phyloP scores from a whole-genome alignment of 2,888 invertebrate species.

The Drosophila monieri region DNA sequence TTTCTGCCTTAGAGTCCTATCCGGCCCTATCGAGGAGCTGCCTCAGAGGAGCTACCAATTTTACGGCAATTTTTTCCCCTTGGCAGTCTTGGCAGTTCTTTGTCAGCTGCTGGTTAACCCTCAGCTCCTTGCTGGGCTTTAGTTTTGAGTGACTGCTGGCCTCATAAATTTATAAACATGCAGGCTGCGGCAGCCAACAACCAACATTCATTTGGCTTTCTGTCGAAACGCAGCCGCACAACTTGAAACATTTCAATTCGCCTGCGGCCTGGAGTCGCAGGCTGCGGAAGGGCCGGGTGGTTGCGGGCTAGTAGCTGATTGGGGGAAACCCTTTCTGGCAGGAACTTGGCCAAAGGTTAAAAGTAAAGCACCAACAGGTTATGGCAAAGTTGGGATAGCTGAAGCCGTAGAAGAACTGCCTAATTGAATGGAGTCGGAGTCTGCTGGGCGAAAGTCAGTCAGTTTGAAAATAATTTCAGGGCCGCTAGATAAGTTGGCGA shows the following conservation, averaged over 20 bases:
- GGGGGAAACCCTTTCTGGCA: not conserved
- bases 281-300: not conserved
- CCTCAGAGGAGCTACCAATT: not conserved
- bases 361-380: not conserved
- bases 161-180: conserved; percentile 38
- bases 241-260: conserved; percentile 51
- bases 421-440: not conserved
- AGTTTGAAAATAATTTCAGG: not conserved
- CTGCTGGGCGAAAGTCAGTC: not conserved
- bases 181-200: conserved; percentile 1
- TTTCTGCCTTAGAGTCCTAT: no score
- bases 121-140: not conserved
- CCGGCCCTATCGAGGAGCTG: no score
- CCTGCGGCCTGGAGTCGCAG: not conserved
- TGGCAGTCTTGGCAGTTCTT: not conserved
- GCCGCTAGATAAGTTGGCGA: not conserved
- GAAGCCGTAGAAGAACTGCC: not conserved
- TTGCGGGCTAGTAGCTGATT: conserved; percentile 1
- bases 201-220: conserved; percentile 9
- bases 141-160: conserved; percentile 3
- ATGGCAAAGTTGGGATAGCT: not conserved
- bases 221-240: conserved; percentile 29
- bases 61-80: conserved; percentile 1
- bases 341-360: not conserved
- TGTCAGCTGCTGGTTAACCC: not conserved